Evolutionary conservation across 2,888 invertebrate species (phyloP).

Genomic region (Troides oblongomaculatus): DNA sequence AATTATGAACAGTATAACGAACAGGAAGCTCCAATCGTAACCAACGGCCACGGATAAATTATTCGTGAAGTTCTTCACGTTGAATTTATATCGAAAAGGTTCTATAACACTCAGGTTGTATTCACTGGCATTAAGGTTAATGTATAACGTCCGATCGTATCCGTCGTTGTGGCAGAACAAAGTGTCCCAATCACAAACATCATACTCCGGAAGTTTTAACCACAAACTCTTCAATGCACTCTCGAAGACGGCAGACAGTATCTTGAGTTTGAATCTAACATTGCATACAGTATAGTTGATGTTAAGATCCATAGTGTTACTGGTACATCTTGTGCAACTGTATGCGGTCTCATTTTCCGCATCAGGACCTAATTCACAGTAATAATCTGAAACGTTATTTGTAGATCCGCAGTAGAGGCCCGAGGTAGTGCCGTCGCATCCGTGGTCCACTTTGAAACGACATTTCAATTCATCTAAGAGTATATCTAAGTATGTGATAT

Average conservation of each 20-base stretch:
- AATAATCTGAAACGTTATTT: conserved; percentile 45
- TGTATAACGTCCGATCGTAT: conserved; percentile 63
- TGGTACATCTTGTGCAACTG: conserved; percentile 57
- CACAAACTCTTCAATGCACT: conserved; percentile 67
- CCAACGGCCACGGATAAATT: conserved; percentile 46
- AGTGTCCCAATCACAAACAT: conserved; percentile 58
- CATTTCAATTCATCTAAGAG: conserved; percentile 62
- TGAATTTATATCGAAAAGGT: conserved; percentile 65
- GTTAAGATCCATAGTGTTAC: conserved; percentile 50
- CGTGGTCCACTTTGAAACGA: conserved; percentile 49
- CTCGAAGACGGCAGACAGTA: conserved; percentile 63
- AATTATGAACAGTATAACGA: conserved; percentile 91
- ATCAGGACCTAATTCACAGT: conserved; percentile 64
- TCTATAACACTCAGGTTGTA: conserved; percentile 45
- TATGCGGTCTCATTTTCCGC: conserved; percentile 74
- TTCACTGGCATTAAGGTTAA: conserved; percentile 43
- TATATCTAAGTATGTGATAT: conserved; percentile 55
- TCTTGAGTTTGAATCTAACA: conserved; percentile 66
- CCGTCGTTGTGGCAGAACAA: conserved; percentile 57
- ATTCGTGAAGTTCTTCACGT: conserved; percentile 51
- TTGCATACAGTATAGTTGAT: conserved; percentile 63
- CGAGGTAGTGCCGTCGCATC: conserved; percentile 48
- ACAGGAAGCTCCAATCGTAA: conserved; percentile 91
- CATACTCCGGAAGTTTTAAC: conserved; percentile 58
- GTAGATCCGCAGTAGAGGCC: conserved; percentile 57